Evolutionary conservation across 2,888 invertebrate species (phyloP).

Genomic region (Agrochola litura): DNA sequence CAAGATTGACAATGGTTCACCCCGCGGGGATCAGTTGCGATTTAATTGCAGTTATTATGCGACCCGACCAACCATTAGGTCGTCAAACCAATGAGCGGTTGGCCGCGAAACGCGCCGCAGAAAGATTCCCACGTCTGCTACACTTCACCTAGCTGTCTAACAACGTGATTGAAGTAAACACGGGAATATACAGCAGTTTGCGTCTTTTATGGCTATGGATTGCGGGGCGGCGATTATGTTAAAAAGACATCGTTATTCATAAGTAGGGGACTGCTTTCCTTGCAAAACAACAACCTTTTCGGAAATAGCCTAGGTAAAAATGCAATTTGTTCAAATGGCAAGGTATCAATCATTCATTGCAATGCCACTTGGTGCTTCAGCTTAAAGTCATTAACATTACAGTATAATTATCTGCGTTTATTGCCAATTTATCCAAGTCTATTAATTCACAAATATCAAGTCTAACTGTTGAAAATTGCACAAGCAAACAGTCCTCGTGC

Average conservation of each 20-base stretch:
- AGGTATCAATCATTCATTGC: background rate
- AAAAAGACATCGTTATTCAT: slow-evolving; percentile 43
- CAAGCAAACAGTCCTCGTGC: slow-evolving; percentile 22
- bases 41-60: slow-evolving; percentile 85
- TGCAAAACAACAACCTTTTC: slow-evolving; percentile 28
- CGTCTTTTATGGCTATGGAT: slow-evolving; percentile 45
- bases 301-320: background rate
- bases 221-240: slow-evolving; percentile 36
- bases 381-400: background rate
- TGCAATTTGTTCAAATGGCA: background rate
- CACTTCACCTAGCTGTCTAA: slow-evolving; percentile 73
- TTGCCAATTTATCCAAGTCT: slow-evolving; percentile 21
- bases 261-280: slow-evolving; percentile 44
- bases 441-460: slow-evolving; percentile 27
- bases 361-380: background rate
- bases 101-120: slow-evolving; percentile 60
- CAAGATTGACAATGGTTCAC: slow-evolving; percentile 72
- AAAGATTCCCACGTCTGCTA: slow-evolving; percentile 73
- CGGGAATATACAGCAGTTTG: slow-evolving; percentile 51
- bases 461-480: slow-evolving; percentile 29
- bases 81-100: slow-evolving; percentile 72
- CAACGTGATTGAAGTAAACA: slow-evolving; percentile 63
- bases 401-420: background rate
- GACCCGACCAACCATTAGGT: slow-evolving; percentile 75
- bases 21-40: slow-evolving; percentile 71